Conservation (phyloP, 1,140 invertebrate genomes). For the Thrips palmi region DNA sequence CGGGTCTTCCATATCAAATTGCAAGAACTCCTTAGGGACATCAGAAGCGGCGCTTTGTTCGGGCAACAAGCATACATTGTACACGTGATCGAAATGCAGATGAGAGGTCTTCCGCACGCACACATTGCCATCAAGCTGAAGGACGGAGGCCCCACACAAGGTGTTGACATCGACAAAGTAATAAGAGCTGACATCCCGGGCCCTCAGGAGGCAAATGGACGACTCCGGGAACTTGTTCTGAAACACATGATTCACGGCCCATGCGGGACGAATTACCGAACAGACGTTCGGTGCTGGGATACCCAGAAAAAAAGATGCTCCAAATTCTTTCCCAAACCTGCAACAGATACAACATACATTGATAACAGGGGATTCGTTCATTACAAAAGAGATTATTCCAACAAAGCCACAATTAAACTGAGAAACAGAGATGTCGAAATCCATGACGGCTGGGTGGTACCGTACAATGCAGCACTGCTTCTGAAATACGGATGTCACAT, state of each 20-base stretch:
- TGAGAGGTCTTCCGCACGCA: conserved; percentile 7
- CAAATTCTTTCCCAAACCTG: not conserved
- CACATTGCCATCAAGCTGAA: conserved; percentile 6
- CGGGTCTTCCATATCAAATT: conserved; percentile 6
- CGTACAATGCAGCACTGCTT: conserved; percentile 19
- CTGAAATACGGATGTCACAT: conserved; percentile 20
- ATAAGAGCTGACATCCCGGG: conserved; percentile 32
- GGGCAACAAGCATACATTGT: not conserved
- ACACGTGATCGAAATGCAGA: conserved; percentile 9
- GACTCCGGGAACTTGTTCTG: conserved; percentile 22
- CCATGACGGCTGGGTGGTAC: conserved; percentile 22
- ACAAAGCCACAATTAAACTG: not conserved
- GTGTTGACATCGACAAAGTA: conserved; percentile 25
- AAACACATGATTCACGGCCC: conserved; percentile 32
- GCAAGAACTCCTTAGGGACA: not conserved
- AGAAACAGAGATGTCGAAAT: conserved; percentile 12
- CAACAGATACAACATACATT: not conserved
- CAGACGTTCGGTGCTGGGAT: conserved; percentile 1
- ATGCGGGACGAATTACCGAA: conserved; percentile 20
- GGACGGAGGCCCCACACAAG: not conserved
- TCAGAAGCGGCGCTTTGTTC: conserved; percentile 1
- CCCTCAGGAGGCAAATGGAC: conserved; percentile 18
- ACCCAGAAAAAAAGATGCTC: not conserved
- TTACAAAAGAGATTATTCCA: not conserved
- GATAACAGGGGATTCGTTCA: not conserved